Conservation (phyloP, 2,113 vertebrate genomes). For the Conger conger region DNA sequence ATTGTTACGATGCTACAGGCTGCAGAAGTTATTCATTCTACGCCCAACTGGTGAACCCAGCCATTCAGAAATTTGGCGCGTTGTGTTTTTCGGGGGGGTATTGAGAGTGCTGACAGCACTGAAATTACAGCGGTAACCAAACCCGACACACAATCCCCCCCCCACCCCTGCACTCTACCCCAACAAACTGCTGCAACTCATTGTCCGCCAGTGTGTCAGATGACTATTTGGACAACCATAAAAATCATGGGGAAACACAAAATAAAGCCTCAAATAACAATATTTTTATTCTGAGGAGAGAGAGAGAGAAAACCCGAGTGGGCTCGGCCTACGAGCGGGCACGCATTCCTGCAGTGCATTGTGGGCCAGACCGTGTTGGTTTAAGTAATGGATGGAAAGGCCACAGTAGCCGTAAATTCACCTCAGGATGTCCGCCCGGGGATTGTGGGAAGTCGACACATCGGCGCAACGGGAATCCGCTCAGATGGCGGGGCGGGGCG, state of each 20-base stretch:
- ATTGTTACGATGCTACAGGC: no score
- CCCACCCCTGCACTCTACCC: neutral
- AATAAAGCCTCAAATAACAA: conserved; percentile 35
- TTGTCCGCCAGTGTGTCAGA: conserved; percentile 24
- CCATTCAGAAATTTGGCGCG: no score
- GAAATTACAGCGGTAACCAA: conserved; percentile 53
- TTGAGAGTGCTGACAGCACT: conserved; percentile 61
- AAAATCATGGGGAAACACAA: conserved; percentile 31
- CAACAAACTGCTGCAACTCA: conserved; percentile 34
- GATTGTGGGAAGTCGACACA: neutral
- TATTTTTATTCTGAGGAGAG: conserved; percentile 30
- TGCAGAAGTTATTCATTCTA: no score
- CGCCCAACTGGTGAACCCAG: no score
- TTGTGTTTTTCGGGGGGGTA: no score
- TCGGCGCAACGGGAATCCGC: neutral
- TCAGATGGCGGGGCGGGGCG: conserved; percentile 11
- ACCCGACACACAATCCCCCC: conserved; percentile 54
- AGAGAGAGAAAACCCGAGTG: neutral
- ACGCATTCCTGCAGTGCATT: neutral
- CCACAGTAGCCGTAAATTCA: neutral
- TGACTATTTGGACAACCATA: conserved; percentile 10
- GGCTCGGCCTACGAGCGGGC: neutral
- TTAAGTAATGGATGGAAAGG: neutral
- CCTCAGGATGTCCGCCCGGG: neutral
- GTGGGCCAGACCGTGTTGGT: neutral